Base-by-base conservation (phyloP, 1,140 invertebrate species). In the Pachypsylla venusta region DNA sequence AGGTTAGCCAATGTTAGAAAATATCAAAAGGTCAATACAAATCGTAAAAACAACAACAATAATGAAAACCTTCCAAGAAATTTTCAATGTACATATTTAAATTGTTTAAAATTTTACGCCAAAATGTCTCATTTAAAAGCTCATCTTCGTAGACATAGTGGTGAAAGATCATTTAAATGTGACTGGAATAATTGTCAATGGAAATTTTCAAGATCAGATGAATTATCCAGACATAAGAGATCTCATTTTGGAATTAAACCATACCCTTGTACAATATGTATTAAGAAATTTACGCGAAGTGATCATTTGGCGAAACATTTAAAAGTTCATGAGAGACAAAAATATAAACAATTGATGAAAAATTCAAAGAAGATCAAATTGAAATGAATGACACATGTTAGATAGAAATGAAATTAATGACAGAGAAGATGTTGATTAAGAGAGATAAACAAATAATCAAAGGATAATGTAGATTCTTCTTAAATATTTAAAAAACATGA, bases 61-160 rank as follows among this genome's bases (percentile, higher is more conserved):
- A 10, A 35, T 10, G 30, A 35, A 12, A 35, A 10, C 16, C 42
- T 48, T 22, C 7, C 5, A 22, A n/a, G 42, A 5, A 48, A 3
- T 22, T 48, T 48, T 22, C 42, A 48, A 19, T 48, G 42, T 19
- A 10, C 42, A 7, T 48, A 48, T 22, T 22, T 22, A 4, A 22
- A 48, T 4, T 48, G 42, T 19, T 22, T 5, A 3, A 48, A 19
- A n/a, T 48, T 48, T 22, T 48, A 48, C 42, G 42, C 42, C 57
- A 98, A 98, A 71, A 84, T 87, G 16, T 93, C 90, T 7, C 93
- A 97, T 70, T 76, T 97, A 20, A 93, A 95, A 68, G 92, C 93
- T 1, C 94, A 98, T 69, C 70, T 95, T 54, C 76, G 93, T 1
- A 78, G 93, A 12, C 93, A 97, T 71, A 89, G 92, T 1, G 93